Evolutionary conservation across 2,113 vertebrate genomes (phyloP), one percentile per base, ranked within the genome.

Genomic region (Alosa alosa): DNA sequence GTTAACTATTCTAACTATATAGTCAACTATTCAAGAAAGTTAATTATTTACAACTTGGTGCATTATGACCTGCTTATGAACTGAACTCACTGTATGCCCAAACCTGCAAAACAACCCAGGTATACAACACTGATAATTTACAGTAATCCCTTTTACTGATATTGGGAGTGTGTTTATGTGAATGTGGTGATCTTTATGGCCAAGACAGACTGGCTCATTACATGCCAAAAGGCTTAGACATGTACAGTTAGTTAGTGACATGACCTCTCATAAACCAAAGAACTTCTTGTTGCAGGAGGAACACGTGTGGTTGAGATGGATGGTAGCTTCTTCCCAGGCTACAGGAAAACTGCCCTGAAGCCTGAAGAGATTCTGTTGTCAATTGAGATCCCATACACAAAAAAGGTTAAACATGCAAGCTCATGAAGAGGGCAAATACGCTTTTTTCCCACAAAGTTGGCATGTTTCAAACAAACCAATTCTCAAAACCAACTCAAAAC

Each of bases 351-450:
- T 0, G 36, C 87, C 41, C 55, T 99, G 39, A 93, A 89, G 0
- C 96, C 96, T 0, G 94, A 97, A 81, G 96, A 99, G 93, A 91
- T 99, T 86, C 93, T 99, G 52, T 88, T 99, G 4, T 96, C 95
- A 20, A 86, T 99, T 6, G 94, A 96, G 91, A 96, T 99, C 88
- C 98, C 97, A 0, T 97, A 94, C 91, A 98, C 96, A 90, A 94
- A 84, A 87, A 93, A 96, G 97, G 98, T 99, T 11, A 31, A 39
- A 18, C 9, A 85, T 15, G 7, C 84, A 85, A 6, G 49, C 47
- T 50, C 49, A 60, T 49, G 60, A 17, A 49, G 41, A 44, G 41
- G 2, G 41, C 41, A 44, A 44, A 47, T 41, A 1, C 1, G 50
- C 17, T 11, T 49, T 3, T 44, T 44, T 44, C 41, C 41, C 41